A percentile compares a stretch with the other conserved stretches of the same genome.
Evolutionary conservation across 2,888 invertebrate species (phyloP).

Genomic region (Dyspetes luteomarginatus): DNA sequence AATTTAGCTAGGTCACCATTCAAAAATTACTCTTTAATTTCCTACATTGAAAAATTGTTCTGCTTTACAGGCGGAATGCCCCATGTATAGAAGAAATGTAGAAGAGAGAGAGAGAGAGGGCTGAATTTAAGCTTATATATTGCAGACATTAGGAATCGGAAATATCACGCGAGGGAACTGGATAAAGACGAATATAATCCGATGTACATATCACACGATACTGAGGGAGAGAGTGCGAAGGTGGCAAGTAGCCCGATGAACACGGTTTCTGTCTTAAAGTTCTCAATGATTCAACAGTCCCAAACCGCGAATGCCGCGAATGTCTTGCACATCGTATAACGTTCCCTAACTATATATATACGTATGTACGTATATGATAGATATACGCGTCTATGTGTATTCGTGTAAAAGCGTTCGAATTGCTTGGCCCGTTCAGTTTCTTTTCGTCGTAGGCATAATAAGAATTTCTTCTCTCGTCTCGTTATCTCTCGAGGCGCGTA

Average conservation of each 20-base stretch:
- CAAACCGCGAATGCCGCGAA: constrained; percentile 72
- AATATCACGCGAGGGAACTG: constrained; percentile 23
- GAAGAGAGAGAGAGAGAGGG: constrained; percentile 15
- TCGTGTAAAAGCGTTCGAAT: background rate
- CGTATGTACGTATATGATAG: background rate
- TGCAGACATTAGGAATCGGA: constrained; percentile 25
- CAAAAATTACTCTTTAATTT: no score
- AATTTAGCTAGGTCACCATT: no score
- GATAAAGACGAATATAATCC: constrained; percentile 74
- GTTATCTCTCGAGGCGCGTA: no score
- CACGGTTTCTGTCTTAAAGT: constrained; percentile 80
- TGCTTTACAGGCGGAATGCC: no score
- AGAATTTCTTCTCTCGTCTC: no score
- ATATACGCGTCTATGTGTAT: background rate
- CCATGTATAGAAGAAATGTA: background rate
- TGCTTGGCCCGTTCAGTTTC: no score
- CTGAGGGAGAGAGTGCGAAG: constrained; percentile 52
- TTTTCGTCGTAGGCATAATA: no score
- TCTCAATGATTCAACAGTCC: constrained; percentile 77
- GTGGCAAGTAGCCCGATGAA: constrained; percentile 68
- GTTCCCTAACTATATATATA: constrained; percentile 24
- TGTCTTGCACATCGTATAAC: constrained; percentile 60
- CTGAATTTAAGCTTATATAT: constrained; percentile 5
- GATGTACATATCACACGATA: constrained; percentile 67
- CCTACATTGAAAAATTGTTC: no score